Conservation (phyloP, 2,113 vertebrate species). For the Calyptomena viridis region DNA sequence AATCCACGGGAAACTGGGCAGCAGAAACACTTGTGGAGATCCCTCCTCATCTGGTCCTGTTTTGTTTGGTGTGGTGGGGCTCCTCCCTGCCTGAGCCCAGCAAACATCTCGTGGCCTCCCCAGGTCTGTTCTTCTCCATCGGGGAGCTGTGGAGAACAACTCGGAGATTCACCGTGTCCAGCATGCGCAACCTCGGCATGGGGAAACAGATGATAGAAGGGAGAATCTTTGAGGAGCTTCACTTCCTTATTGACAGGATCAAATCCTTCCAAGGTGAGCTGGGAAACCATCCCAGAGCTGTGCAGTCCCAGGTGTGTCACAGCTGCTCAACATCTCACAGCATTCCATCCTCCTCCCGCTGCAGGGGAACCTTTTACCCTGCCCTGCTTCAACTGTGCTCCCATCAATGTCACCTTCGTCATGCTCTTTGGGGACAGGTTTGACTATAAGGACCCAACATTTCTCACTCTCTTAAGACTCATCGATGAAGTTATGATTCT, state of each 20-base stretch:
- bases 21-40: background rate
- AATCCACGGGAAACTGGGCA: background rate
- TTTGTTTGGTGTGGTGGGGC: background rate
- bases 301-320: rapidly evolving
- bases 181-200: constrained; percentile 74
- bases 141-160: constrained; percentile 71
- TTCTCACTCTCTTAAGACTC: constrained; percentile 70
- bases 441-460: constrained; percentile 71
- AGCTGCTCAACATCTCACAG: background rate
- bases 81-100: background rate
- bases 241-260: constrained; percentile 59
- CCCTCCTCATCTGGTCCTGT: background rate
- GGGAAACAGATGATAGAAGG: constrained; percentile 51
- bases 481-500: constrained; percentile 78
- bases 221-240: constrained; percentile 68
- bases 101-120: background rate
- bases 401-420: constrained; percentile 74
- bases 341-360: background rate
- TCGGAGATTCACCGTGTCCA: constrained; percentile 67
- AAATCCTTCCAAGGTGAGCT: constrained; percentile 73
- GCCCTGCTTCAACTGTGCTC: constrained; percentile 67
- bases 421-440: constrained; percentile 77
- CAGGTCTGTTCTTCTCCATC: constrained; percentile 78
- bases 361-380: constrained; percentile 71
- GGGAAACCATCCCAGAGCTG: rapidly evolving